Conservation (phyloP, 2,888 invertebrate genomes). For the Calameuta filiformis region DNA sequence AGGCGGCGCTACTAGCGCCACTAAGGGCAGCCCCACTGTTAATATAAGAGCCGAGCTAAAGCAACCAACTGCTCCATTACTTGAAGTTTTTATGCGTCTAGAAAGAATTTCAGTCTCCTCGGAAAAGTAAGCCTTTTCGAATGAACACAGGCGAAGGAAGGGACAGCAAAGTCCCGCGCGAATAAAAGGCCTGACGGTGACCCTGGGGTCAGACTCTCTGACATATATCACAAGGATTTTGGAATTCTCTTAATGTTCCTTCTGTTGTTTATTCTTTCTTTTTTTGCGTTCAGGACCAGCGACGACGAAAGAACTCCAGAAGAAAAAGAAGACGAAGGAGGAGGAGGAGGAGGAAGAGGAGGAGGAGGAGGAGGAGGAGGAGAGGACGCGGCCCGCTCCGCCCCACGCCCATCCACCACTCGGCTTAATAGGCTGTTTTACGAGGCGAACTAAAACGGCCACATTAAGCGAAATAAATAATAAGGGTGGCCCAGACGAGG, state of each 20-base stretch:
- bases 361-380: too few species aligned
- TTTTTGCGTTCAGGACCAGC: conserved; percentile 19
- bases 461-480: conserved; percentile 24
- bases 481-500: not conserved
- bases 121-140: not conserved
- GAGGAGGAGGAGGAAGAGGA: not conserved
- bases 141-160: not conserved
- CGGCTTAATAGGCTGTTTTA: conserved; percentile 33
- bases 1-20: not conserved
- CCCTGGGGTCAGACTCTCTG: not conserved
- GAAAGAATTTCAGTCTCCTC: not conserved
- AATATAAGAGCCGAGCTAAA: too few species aligned
- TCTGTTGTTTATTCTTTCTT: not conserved
- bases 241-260: conserved; percentile 1
- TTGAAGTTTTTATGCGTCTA: not conserved
- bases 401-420: conserved; percentile 15
- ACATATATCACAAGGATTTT: conserved; percentile 3
- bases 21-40: not conserved
- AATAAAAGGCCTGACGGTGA: not conserved
- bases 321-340: not conserved
- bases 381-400: not conserved
- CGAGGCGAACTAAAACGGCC: conserved; percentile 9
- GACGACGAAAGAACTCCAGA: not conserved
- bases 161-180: not conserved
- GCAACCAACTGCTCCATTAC: not conserved